Evolutionary conservation across 1,140 invertebrate genomes (phyloP), one percentile per base, ranked within the genome.

Genomic region (Ceratitis capitata): DNA sequence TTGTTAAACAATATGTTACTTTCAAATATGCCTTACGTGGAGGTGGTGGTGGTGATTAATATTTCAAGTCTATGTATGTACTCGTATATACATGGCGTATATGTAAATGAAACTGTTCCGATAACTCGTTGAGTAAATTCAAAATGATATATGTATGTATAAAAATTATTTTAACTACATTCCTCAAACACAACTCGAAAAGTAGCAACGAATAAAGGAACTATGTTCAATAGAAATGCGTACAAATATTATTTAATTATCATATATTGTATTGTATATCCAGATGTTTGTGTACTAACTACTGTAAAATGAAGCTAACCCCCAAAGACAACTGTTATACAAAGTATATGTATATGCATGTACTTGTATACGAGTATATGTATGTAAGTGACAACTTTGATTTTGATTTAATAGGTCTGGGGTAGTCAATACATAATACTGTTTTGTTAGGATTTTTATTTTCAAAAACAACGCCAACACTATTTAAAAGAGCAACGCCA

Each of bases 401-500:
- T 35, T 32, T 35, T 19, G 16, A 29, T 35, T 23, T 56, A n/a
- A 12, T 69, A 69, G 32, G 61, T n/a, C 39, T 69, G 19, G n/a
- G n/a, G 51, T 56, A 69, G 35, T 29, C 61, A 69, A 64, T 69
- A 69, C 29, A 69, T 39, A 69, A 35, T 69, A 69, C 61, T 69
- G 61, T 56, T n/a, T n/a, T 56, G 51, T 56, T n/a, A 56, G 19
- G 51, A n/a, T n/a, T 56, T 23, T 69, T 35, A 35, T 35, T 69
- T 78, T 78, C 69, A 78, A 78, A 78, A 78, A 78, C 69, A 78
- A 78, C 69, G 69, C 39, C 69, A 78, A 78, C 35, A 78, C 69
- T 78, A 78, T 42, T 78, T 39, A 78, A 78, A 78, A 78, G 69
- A 78, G 69, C 69, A 78, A 78, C 69, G 69, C 39, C 69, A 78